Evolutionary conservation across 2,888 invertebrate genomes (phyloP), one percentile per base, ranked within the genome.

Genomic region (Perizoma affinitatum): DNA sequence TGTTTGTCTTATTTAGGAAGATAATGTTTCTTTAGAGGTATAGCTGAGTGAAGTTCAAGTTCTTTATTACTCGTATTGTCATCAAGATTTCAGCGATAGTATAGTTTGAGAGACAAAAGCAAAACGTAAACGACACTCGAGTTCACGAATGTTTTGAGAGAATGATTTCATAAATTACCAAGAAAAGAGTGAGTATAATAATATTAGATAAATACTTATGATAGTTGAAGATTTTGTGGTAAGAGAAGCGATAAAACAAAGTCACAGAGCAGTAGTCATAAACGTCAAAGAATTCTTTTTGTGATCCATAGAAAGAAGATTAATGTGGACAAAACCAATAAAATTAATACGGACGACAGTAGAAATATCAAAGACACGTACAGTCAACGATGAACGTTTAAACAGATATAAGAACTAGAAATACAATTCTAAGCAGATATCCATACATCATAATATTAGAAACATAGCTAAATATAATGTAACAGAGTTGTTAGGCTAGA

Each of bases 11-110:
- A 44, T 56, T 56, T 10, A 51, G 11, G 52, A 22, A 50, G 43
- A 58, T 11, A 38, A 61, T 56, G 70, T 68, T 71, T 63, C 70
- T 71, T 78, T 76, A 74, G 70, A 72, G 72, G 71, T 69, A 76
- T 69, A 54, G 40, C 66, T 58, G 63, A 61, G 64, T 71, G 67
- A 61, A 69, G 78, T 80, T 82, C 77, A 80, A 81, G 74, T 77
- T 78, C 80, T 88, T 88, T 87, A 88, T 86, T 82, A 81, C 84
- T 75, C 71, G 58, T 77, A 83, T 80, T 82, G 86, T 85, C 85
- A 84, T 88, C 87, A 84, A 89, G 90, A 86, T 87, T 81, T 75
- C 67, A 65, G 76, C 62, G 75, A 81, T 81, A 78, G 71, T 69
- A 75, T 75, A 73, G 75, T 76, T 74, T 80, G 71, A 69, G 70